Base-by-base conservation (phyloP, 2,888 invertebrate species). In the Scrobipalpa atriplicella region DNA sequence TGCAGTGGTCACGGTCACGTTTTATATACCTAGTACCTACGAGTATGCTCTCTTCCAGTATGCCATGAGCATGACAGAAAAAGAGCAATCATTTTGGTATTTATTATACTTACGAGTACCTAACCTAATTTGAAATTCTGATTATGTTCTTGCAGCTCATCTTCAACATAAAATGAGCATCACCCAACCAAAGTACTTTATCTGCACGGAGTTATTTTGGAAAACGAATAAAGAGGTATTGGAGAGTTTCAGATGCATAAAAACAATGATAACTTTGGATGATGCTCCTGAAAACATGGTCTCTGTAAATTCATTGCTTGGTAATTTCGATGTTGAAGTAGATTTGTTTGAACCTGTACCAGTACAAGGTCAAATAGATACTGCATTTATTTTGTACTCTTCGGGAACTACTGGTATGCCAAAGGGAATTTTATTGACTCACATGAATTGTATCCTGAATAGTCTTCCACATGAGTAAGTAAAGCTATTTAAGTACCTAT, bases 321-420 rank as follows among this genome's bases (percentile, higher is more conserved):
- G 73, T 62, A 70, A 75, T 73, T 68, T 75, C 66, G 68, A 76
- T 67, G 71, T 78, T 68, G 79, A 86, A 76, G 68, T 81, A 68
- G 66, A 81, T 68, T 78, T 75, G 62, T 88, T 86, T 73, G 83
- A 91, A 63, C 94, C 94, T 41, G 74, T 79, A 64, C 73, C 83
- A 18, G 87, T 95, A n/a, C 94, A 79, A 65, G 88, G 87, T 67
- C 82, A 85, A 66, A 78, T 69, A 36, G 87, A 88, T 71, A 76
- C 77, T 1, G 86, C 84, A 0, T 74, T 83, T 21, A 87, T 95
- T 75, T 89, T 95, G 68, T 95, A 94, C 82, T 96, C 95, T 43
- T 95, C 95, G 66, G 96, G 96, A 60, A 96, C 96, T 0, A 94
- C 94, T 16, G 96, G 96, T 0, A 82, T 95, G 75, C 94, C 95